phyloP scores from a whole-genome alignment of 2,888 invertebrate species.

The Brenthis ino region DNA sequence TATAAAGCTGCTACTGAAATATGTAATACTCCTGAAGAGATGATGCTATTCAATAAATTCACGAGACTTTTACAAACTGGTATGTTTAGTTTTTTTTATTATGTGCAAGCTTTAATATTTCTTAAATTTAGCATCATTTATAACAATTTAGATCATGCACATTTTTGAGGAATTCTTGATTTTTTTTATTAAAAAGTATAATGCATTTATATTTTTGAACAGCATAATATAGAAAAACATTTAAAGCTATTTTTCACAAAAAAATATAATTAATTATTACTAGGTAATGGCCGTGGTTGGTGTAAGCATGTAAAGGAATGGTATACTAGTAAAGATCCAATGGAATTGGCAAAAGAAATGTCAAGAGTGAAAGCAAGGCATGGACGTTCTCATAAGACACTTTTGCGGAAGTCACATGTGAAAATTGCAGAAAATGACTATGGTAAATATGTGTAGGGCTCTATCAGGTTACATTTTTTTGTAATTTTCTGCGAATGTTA shows the following conservation, averaged over 20 bases:
- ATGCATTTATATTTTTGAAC: too few relatives aligned
- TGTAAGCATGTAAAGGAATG: constrained; percentile 84
- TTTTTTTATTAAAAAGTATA: too few relatives aligned
- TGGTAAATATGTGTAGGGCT: constrained; percentile 51
- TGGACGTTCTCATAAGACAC: constrained; percentile 88
- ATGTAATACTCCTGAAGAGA: constrained; percentile 83
- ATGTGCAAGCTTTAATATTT: background rate
- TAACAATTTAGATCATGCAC: too few relatives aligned
- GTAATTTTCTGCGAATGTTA: too few relatives aligned
- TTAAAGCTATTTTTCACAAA: too few relatives aligned
- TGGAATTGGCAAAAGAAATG: constrained; percentile 84
- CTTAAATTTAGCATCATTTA: too few relatives aligned
- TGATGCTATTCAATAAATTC: constrained; percentile 84
- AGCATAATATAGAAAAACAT: too few relatives aligned
- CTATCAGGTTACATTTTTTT: too few relatives aligned
- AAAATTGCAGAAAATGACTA: constrained; percentile 75
- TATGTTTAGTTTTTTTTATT: constrained; percentile 38
- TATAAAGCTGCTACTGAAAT: constrained; percentile 80
- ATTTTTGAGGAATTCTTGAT: too few relatives aligned
- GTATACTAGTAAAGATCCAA: constrained; percentile 84
- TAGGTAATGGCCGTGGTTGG: constrained; percentile 84
- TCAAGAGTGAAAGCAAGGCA: constrained; percentile 84
- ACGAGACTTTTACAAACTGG: constrained; percentile 77
- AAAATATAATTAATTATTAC: background rate
- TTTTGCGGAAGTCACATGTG: constrained; percentile 85